Base-by-base conservation (phyloP, 2,888 invertebrate genomes). In the Furcula furcula region DNA sequence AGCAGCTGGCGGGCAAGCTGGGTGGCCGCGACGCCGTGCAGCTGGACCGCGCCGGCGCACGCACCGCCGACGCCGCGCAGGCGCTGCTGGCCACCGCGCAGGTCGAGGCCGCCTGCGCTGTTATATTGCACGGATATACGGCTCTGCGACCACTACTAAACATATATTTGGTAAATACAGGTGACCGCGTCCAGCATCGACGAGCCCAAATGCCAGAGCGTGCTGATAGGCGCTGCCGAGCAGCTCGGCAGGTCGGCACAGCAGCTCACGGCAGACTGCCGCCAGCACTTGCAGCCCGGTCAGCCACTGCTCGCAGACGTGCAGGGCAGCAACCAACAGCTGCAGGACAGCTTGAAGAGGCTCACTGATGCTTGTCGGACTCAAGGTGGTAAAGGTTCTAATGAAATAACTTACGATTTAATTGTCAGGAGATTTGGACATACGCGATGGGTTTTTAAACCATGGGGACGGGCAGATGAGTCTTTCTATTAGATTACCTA, bases 1-100 rank as follows among this genome's bases (percentile, higher is more conserved):
- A 64, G 40, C 40, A 47, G 10, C 41, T 68, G 15, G 54, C 63
- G 4, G 57, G 55, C 21, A 38, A 20, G 1, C 40, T 57, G 22
- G 62, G 51, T 2, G 62, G 63, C 0, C 46, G 39, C 2, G 29
- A 26, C 4, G 70, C 59, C 0, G 26, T 29, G 6, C 31, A 29
- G 11, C 36, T 77, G 13, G 63, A 65, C 18, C 22, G 10, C 2
- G 34, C 36, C 5, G 70, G 68, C 0, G 49, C 59, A 0, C 38
- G 33, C 22, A 47, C 70, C 0, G 69, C 68, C 2, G 65, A 65
- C n/a, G 57, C 58, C 0, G 71, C 74, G 0, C 55, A 73, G 27
- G 54, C 53, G 0, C 42, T 80, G 14, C 46, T 70, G 1, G 59
- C 62, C 21, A 44, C 65, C 7, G 67, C 68, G 2, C 68, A 73